A percentile compares a stretch with the other conserved stretches of the same genome.
These are phyloP conservation scores for Archaeoteleia sp. DNA, from an alignment of 2,888 invertebrate genomes.

Conservation along the genomic window DNA sequence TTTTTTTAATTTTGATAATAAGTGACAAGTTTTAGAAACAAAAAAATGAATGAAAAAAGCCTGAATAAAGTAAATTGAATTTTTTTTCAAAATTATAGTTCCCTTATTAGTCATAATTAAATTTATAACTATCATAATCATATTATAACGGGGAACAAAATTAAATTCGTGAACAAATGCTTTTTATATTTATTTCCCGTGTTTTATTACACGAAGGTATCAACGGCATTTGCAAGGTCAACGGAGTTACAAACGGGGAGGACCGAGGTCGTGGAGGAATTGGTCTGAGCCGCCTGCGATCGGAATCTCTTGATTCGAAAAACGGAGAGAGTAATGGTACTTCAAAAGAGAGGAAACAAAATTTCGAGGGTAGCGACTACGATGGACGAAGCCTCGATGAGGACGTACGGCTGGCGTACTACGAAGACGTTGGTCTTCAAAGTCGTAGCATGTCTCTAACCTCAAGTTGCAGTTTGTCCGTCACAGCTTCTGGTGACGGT, in stretches of 20 bases:
- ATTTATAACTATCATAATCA: no score
- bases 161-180: no score
- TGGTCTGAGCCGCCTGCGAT: constrained; percentile 56
- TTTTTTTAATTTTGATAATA: no score
- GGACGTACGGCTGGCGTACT: constrained; percentile 55
- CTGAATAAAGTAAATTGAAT: no score
- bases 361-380: constrained; percentile 66
- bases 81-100: no score
- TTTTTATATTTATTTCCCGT: no score
- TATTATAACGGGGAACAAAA: no score
- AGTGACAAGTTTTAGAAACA: no score
- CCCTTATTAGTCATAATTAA: no score
- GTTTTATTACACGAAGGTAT: neutral
- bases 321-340: constrained; percentile 55
- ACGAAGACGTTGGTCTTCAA: constrained; percentile 63
- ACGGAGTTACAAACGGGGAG: constrained; percentile 15
- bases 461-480: constrained; percentile 70
- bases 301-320: constrained; percentile 62
- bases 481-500: no score
- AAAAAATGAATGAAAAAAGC: no score
- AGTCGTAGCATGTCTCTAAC: constrained; percentile 72
- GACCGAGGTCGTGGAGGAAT: constrained; percentile 18
- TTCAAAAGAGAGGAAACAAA: constrained; percentile 37
- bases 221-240: constrained; percentile 28
- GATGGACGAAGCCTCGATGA: constrained; percentile 65